Base-by-base conservation (phyloP, 2,888 invertebrate species). In the Trichogramma evanescens region DNA sequence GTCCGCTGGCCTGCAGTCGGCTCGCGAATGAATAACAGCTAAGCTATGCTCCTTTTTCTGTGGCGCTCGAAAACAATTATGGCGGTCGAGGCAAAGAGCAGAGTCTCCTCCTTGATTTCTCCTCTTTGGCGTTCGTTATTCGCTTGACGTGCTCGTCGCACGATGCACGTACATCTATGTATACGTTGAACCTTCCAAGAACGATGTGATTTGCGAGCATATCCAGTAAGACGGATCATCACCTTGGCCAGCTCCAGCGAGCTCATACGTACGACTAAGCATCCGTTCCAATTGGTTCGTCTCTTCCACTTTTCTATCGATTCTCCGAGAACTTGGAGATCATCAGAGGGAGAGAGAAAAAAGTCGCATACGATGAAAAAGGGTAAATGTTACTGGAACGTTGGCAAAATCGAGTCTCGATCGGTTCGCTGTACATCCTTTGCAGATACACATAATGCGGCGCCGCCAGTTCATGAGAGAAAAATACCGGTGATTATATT, bases 401-500 rank as follows among this genome's bases (percentile, higher is more conserved):
- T 26, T 41, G n/a, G 6, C 46, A 52, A 46, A 58, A 48, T 26
- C 57, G 45, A 26, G 3, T 8, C 7, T 9, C 26, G 26, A 26
- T 26, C 26, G 26, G 26, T 26, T 26, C 26, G 26, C 26, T 26
- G 26, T 26, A 26, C 26, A 26, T 26, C 26, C 26, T 26, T 26
- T 26, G 26, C 26, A 26, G 49, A 39, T 48, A 7, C 54, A 10
- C 45, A 61, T 57, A 54, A 61, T 57, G 56, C 39, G 13, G 43
- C 13, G n/a, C 40, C 57, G 61, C 26, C 26, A 26, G 55, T 62
- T 13, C 54, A 46, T 44, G 50, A 57, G 58, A 53, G 59, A 63
- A 65, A 63, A 65, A 56, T 50, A 55, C 44, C 57, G 13, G 50
- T 64, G 58, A 53, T 59, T 56, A 59, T 63, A 44, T 52, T 48